Evolutionary conservation across 92 coral and sea anemone genomes (phyloP).

Genomic region (Parazoanthus atlanticus): DNA sequence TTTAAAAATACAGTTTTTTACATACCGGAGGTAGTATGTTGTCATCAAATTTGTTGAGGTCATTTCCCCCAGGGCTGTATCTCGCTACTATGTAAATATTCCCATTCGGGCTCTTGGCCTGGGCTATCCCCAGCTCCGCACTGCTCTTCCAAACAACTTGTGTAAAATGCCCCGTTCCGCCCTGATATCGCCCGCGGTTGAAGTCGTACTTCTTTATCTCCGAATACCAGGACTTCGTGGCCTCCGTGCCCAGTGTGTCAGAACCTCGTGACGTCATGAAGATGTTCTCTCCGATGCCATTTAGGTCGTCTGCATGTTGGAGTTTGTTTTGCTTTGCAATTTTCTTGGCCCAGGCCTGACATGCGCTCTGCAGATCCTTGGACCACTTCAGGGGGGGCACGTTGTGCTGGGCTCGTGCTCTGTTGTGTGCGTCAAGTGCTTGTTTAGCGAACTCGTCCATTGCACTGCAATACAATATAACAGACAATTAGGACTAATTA

Average conservation of each 20-base stretch:
- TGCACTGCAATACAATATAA: neutral
- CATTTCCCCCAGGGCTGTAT: conserved; percentile 82
- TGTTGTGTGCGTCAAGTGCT: conserved; percentile 38
- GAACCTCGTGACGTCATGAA: conserved; percentile 74
- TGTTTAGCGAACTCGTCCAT: conserved; percentile 2
- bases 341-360: conserved; percentile 48
- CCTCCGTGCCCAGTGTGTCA: conserved; percentile 67
- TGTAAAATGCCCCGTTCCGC: too few species aligned
- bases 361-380: conserved; percentile 39
- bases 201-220: conserved; percentile 61
- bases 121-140: conserved; percentile 85
- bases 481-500: too few species aligned
- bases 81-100: conserved; percentile 79
- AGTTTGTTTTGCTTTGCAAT: conserved; percentile 32
- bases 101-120: conserved; percentile 81
- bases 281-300: conserved; percentile 74
- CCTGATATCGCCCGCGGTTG: conserved; percentile 12
- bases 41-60: conserved; percentile 61
- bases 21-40: conserved; percentile 82
- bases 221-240: conserved; percentile 69
- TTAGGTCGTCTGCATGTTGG: conserved; percentile 50
- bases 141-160: conserved; percentile 69
- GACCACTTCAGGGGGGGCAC: conserved; percentile 40
- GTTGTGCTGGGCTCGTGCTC: conserved; percentile 39
- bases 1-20: neutral